Evolutionary conservation across 2,797 vertebrate genomes (phyloP).

Genomic region (Melopsittacus undulatus): DNA sequence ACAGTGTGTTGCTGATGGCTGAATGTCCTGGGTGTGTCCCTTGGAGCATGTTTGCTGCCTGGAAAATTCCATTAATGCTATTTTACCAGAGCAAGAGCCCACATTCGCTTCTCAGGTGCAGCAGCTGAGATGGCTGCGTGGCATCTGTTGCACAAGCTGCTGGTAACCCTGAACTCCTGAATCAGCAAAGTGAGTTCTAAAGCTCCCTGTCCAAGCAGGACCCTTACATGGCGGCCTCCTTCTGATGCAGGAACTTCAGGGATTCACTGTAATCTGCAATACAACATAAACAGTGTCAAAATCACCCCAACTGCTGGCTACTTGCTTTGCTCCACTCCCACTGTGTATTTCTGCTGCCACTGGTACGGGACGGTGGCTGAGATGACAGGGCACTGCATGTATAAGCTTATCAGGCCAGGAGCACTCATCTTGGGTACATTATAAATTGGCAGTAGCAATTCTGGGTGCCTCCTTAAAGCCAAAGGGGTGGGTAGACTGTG

Average conservation of each 20-base stretch:
- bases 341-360: background rate
- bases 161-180: background rate
- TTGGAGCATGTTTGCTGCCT: background rate
- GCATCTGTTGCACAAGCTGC: background rate
- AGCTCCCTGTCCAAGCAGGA: background rate
- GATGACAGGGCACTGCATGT: background rate
- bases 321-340: fast-evolving
- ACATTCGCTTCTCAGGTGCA: background rate
- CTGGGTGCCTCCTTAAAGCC: background rate
- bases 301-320: background rate
- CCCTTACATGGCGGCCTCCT: background rate
- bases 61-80: slow-evolving; percentile 12
- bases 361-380: background rate
- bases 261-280: background rate
- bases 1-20: background rate
- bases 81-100: background rate
- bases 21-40: slow-evolving; percentile 29
- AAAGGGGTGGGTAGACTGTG: background rate
- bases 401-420: background rate
- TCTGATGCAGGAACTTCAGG: background rate
- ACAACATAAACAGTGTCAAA: background rate
- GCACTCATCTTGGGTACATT: background rate
- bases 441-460: background rate
- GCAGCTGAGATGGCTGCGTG: background rate
- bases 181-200: background rate